phyloP scores from a whole-genome alignment of 2,797 vertebrate species.

The Avahi laniger region DNA sequence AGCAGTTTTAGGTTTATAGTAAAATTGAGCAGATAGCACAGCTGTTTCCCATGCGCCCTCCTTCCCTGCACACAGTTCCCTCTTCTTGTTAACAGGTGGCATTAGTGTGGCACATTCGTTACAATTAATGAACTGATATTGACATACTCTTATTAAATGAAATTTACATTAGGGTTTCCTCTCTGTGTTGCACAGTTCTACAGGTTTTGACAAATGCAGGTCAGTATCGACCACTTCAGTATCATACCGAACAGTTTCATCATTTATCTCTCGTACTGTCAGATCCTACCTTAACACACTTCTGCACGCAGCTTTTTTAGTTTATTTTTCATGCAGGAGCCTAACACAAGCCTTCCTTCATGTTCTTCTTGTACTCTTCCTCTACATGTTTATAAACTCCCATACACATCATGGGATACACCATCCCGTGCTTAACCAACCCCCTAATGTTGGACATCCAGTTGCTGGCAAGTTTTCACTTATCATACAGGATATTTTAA shows the following conservation, averaged over 20 bases:
- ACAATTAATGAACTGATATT: not conserved
- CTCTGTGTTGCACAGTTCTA: not conserved
- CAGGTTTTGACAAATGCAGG: not conserved
- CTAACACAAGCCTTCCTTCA: not conserved
- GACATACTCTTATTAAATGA: not conserved
- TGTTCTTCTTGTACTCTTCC: rapidly evolving
- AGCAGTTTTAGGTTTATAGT: not conserved
- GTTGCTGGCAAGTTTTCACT: not conserved
- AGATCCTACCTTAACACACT: rapidly evolving
- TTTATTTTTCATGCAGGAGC: not conserved
- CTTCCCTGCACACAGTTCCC: not conserved
- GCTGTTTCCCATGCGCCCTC: not conserved
- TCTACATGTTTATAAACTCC: not conserved
- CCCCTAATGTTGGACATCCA: not conserved
- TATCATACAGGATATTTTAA: not conserved
- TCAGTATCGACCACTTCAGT: not conserved
- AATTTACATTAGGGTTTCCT: not conserved
- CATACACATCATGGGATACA: not conserved
- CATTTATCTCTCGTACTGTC: not conserved
- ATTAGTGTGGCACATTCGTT: not conserved
- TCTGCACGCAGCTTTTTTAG: not conserved
- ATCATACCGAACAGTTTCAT: rapidly evolving
- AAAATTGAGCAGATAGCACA: not conserved
- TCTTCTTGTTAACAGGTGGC: not conserved
- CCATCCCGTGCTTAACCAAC: not conserved